Evolutionary conservation across 1,140 invertebrate genomes (phyloP).

Genomic region (Papilio helenus): DNA sequence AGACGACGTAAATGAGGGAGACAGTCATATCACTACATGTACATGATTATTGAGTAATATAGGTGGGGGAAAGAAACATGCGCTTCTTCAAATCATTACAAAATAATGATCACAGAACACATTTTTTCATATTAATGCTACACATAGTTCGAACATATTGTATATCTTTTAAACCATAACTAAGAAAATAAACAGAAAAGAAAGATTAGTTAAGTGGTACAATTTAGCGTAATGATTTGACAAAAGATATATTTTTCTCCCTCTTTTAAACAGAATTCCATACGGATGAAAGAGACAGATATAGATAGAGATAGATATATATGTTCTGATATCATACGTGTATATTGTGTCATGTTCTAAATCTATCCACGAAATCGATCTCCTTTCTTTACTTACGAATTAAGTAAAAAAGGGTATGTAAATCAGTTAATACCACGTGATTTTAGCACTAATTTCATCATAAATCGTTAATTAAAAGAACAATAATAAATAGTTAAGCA

Average conservation of each 20-base stretch:
- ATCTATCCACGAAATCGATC: not conserved
- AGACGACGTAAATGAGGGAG: conserved; percentile 32
- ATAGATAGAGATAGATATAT: not conserved
- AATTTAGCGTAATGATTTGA: not conserved
- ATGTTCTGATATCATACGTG: not conserved
- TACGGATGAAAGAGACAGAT: conserved; percentile 28
- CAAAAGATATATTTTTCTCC: conserved; percentile 30
- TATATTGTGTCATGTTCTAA: not conserved
- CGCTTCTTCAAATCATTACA: not conserved
- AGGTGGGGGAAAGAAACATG: conserved; percentile 24
- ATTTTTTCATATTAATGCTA: not conserved
- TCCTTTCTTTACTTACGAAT: not conserved
- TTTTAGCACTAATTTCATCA: not conserved
- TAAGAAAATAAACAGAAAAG: not conserved
- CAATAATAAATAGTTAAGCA: no score
- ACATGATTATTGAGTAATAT: conserved; percentile 30
- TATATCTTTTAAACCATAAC: not conserved
- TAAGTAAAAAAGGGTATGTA: not conserved
- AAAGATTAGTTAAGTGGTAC: not conserved
- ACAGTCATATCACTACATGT: conserved; percentile 29
- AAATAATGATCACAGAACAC: not conserved
- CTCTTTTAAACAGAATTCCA: not conserved
- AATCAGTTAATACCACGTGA: no score
- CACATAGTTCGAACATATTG: not conserved
- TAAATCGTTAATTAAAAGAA: not conserved